These are phyloP conservation scores for Antrozous pallidus DNA, from an alignment of 2,797 vertebrate genomes.

Conservation along the genomic window DNA sequence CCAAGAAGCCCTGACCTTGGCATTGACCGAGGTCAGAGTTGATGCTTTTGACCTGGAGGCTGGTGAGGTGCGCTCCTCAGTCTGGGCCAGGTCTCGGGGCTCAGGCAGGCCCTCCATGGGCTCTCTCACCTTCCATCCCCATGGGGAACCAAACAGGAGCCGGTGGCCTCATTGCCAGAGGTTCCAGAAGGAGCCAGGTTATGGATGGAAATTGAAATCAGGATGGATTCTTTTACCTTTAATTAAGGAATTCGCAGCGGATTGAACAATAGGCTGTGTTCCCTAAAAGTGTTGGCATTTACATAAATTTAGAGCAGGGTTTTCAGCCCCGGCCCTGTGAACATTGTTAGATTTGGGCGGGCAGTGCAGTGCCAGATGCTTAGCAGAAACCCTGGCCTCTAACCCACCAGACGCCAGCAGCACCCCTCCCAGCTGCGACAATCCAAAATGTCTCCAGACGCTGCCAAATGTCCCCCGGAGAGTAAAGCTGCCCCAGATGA, in stretches of 20 bases:
- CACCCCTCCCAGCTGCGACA: background rate
- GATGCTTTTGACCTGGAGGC: background rate
- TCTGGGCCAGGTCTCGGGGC: background rate
- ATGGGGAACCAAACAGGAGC: background rate
- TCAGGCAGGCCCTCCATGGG: fast-evolving
- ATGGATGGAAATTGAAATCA: background rate
- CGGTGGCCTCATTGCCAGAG: background rate
- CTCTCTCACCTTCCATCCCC: background rate
- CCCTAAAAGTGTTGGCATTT: background rate
- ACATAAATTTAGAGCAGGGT: background rate
- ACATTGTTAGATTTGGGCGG: background rate
- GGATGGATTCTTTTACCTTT: background rate
- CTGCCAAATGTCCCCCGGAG: background rate
- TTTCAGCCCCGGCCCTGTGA: background rate
- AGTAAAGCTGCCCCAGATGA: background rate
- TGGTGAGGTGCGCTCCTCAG: background rate
- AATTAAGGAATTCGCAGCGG: background rate
- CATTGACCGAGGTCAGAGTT: background rate
- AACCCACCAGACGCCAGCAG: background rate
- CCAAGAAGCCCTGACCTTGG: background rate
- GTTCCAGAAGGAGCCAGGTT: background rate
- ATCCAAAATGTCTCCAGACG: background rate
- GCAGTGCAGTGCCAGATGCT: background rate
- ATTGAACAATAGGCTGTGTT: background rate
- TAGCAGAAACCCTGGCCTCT: background rate